phyloP scores from a whole-genome alignment of 2,797 vertebrate species.

The Enteromius treurensis region DNA sequence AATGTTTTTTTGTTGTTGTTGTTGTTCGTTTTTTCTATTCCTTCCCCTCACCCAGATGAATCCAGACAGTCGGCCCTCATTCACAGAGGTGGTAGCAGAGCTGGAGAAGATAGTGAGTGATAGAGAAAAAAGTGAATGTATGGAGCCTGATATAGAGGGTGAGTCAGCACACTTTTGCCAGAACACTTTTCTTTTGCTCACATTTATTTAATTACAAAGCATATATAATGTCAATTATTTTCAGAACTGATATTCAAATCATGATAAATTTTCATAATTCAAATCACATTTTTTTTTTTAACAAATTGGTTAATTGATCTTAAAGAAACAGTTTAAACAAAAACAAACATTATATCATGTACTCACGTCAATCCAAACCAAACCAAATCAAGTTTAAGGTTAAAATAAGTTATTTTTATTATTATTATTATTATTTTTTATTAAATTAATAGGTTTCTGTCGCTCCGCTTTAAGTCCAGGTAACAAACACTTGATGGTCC shows the following conservation, averaged over 20 bases:
- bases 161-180: conserved; percentile 38
- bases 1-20: too few species aligned
- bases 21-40: too few species aligned
- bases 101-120: conserved; percentile 76
- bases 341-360: background rate
- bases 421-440: too few species aligned
- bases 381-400: too few species aligned
- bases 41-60: conserved; percentile 79
- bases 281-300: background rate
- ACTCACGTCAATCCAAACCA: too few species aligned
- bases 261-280: background rate
- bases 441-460: background rate
- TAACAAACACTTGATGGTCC: background rate
- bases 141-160: conserved; percentile 61
- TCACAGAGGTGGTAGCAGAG: conserved; percentile 82
- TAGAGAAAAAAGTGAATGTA: conserved; percentile 54
- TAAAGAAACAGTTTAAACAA: background rate
- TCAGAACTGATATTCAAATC: background rate
- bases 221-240: background rate
- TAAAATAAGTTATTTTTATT: too few species aligned
- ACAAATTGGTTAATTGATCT: background rate
- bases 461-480: background rate
- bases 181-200: background rate
- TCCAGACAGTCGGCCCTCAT: conserved; percentile 84
- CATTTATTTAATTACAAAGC: background rate